These are phyloP conservation scores for Cryptomyrus ogoouensis DNA, from an alignment of 2,113 vertebrate genomes.

Conservation along the genomic window DNA sequence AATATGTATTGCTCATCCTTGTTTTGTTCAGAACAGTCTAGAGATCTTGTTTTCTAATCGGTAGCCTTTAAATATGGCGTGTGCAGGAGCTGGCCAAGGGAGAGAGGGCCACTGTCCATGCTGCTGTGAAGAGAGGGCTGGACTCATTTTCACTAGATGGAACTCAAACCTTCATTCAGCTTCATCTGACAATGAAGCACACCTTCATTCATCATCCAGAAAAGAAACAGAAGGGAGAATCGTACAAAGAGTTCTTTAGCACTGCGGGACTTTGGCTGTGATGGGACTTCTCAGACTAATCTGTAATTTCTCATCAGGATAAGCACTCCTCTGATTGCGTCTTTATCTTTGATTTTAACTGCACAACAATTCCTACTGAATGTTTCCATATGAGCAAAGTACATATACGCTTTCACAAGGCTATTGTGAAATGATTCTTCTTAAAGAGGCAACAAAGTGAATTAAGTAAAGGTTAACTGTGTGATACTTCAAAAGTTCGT, in stretches of 20 bases:
- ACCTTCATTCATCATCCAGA: neutral
- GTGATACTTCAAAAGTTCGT: neutral
- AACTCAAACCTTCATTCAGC: conserved; percentile 3
- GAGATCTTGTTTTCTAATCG: neutral
- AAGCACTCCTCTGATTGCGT: conserved; percentile 11
- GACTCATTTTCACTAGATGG: neutral
- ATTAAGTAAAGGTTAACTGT: neutral
- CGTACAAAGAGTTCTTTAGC: neutral
- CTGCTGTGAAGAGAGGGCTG: neutral
- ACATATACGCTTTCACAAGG: neutral
- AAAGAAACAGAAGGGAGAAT: neutral
- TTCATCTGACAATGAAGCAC: neutral
- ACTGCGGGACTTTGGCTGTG: neutral
- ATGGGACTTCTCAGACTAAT: neutral
- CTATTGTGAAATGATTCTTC: neutral
- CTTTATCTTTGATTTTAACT: conserved; percentile 15
- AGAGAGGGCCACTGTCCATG: neutral
- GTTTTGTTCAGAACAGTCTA: neutral
- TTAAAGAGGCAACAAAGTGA: neutral
- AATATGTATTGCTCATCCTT: neutral
- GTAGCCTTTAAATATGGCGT: neutral
- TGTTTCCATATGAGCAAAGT: neutral
- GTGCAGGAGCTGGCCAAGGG: neutral
- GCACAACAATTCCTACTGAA: neutral
- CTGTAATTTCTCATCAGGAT: neutral